Conservation (phyloP, 2,113 vertebrate species). For the Cricetomys ansorgei region DNA sequence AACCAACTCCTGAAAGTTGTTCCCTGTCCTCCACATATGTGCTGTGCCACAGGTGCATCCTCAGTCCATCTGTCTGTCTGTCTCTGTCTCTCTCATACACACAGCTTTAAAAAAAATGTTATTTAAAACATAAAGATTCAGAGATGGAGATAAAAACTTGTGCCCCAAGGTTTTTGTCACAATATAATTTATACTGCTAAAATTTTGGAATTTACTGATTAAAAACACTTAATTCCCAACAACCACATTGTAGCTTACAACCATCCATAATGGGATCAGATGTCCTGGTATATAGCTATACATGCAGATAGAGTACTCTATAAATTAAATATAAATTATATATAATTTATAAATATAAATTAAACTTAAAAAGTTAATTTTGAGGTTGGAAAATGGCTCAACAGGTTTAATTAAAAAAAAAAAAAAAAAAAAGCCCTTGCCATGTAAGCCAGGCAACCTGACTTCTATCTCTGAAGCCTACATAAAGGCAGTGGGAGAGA, state of each 20-base stretch:
- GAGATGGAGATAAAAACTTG: background rate
- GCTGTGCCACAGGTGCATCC: background rate
- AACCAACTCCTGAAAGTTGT: background rate
- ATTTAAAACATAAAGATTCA: background rate
- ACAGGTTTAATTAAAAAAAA: no score
- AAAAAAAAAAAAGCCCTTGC: background rate
- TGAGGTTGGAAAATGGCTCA: background rate
- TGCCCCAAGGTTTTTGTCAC: background rate
- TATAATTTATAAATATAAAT: no score
- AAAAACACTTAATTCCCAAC: constrained; percentile 31
- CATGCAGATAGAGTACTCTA: no score
- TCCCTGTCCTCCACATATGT: background rate
- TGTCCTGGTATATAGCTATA: no score
- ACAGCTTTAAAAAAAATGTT: background rate
- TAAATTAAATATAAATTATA: no score
- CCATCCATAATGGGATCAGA: no score
- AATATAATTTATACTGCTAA: constrained; percentile 19
- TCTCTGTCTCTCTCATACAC: background rate
- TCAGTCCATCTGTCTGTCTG: background rate
- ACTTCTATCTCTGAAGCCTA: background rate
- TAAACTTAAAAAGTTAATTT: no score
- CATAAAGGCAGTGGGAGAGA: no score
- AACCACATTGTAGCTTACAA: no score
- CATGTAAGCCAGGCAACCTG: background rate
- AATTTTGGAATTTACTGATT: background rate